Base-by-base conservation (phyloP, 2,113 vertebrate genomes). In the Petromus typicus region DNA sequence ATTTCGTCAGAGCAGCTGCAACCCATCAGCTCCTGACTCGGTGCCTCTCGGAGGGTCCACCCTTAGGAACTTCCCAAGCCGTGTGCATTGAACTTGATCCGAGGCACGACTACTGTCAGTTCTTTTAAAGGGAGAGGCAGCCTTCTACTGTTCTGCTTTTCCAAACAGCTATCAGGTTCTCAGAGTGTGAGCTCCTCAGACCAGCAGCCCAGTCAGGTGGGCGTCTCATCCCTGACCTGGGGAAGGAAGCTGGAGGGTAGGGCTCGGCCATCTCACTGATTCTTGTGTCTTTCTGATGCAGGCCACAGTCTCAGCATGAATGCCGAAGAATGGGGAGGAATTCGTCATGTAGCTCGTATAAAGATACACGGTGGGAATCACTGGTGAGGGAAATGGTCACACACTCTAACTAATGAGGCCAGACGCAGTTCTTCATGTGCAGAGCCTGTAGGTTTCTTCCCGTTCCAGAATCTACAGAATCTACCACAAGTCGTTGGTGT, bases 1-100 rank as follows among this genome's bases (percentile, higher is more conserved):
- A 79, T 97, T 97, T 97, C 96, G 93, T 92, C 96, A 90, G 96
- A 96, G 94, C 97, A 98, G 96, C 96, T 97, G 97, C 94, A 97
- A 66, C 75, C 0, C 13, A 95, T 98, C 95, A 95, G 86, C 90
- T 94, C 85, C 91, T 89, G 93, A 95, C 94, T 96, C 84, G 59
- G 56, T 87, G 95, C 93, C 91, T 96, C 89, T 73, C 89, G 30
- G 78, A 97, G 94, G 80, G 89, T 88, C 84, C 93, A 85, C 81
- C 69, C 93, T 89, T 61, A 81, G 83, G 95, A 84, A 86, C 78
- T 80, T 93, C 82, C 76, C 66, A 66, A 88, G 76, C 66, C 76
- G n/a, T 59, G 94, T 9, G 23, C 32, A 0, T 59, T 89, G 94
- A 93, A 95, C 94, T 95, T 40, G 64, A 89, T 94, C 64, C 0